Conservation (phyloP, 2,113 vertebrate species). For the human (Homo sapiens) region GRCh38 chr3:60255001-60255500, state of each 20-base stretch:
- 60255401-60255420: neutral
- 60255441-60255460: neutral
- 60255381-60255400: neutral
- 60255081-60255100: slow-evolving; percentile 69
- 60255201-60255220: slow-evolving; percentile 50
- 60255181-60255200: slow-evolving; percentile 59
- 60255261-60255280: neutral
- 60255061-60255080: slow-evolving; percentile 72
- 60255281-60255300: neutral
- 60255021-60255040: slow-evolving; percentile 68
- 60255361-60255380: neutral
- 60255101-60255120: slow-evolving; percentile 72
- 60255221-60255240: slow-evolving; percentile 57
- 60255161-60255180: slow-evolving; percentile 65
- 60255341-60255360: neutral
- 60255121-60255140: slow-evolving; percentile 72
- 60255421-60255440: neutral
- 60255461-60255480: too few relatives aligned
- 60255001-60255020: slow-evolving; percentile 68
- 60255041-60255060: slow-evolving; percentile 72
- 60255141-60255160: slow-evolving; percentile 65
- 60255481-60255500: too few relatives aligned
- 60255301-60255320: slow-evolving; percentile 23
- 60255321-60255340: neutral
- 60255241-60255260: slow-evolving; percentile 51